Base-by-base conservation (phyloP, 2,888 invertebrate genomes). In the Pantelozetes paolii region DNA sequence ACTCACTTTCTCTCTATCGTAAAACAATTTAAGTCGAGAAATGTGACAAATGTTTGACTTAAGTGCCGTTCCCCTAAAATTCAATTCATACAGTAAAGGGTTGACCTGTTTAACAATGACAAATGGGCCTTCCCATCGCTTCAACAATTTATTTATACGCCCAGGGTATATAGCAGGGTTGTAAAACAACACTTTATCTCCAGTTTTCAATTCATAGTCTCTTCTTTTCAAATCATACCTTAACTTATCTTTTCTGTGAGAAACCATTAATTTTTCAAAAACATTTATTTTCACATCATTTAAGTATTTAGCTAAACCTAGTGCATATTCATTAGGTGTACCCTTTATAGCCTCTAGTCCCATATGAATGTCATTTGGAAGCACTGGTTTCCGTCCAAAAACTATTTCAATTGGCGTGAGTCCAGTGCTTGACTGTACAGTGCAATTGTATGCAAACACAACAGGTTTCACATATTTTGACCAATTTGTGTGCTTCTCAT, bases 401-500 rank as follows among this genome's bases (percentile, higher is more conserved):
- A 71, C 30, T 6, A 50, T 18, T 15, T 71, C 48, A 9, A 48
- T 30, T 23, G 71, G 71, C 9, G 30, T 71, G 23, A 26, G 26
- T 13, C 48, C 48, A 11, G 54, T 71, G 6, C 3, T 26, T 15
- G 45, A 50, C 20, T 71, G 71, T 9, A 30, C 13, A 11, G 71
- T 36, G 18, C 50, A 50, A 18, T 71, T 54, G 20, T 71, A 50
- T 1, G 71, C 71, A 54, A 30, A 71, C 1, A 28, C 18, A 30
- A 54, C 23, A 9, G 54, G 13, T 32, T 54, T 71, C 1, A 71
- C 48, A 36, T 30, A 50, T 23, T 45, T 48, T 1, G 15, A 32
- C 71, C 71, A 71, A 50, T 71, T 50, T 8, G 50, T 32, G n/a
- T 71, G 48, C 20, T 50, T 50, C 18, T 48, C 30, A n/a, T 50